These are phyloP conservation scores for Hestina assimilis DNA, from an alignment of 1,140 invertebrate species.

Conservation along the genomic window DNA sequence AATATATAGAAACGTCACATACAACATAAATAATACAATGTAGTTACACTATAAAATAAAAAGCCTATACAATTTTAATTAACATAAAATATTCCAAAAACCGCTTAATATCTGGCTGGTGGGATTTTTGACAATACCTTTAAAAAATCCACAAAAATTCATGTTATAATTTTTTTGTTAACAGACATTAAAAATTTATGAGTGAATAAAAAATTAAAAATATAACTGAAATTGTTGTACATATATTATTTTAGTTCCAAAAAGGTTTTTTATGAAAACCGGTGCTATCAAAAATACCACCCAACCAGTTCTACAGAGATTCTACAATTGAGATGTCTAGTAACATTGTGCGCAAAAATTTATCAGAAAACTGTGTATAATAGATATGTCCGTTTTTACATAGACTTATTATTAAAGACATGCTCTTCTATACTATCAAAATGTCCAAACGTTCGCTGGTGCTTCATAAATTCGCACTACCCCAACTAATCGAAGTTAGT, in stretches of 20 bases:
- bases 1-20: constrained; percentile 74
- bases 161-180: background rate
- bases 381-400: constrained; percentile 30
- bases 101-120: background rate
- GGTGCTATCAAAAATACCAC: too few species aligned
- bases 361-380: constrained; percentile 36
- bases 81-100: constrained; percentile 14
- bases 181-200: background rate
- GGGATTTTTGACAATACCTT: background rate
- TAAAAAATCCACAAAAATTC: background rate
- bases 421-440: too few species aligned
- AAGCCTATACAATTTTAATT: constrained; percentile 11
- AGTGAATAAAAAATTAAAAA: too few species aligned
- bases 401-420: background rate
- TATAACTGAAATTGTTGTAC: too few species aligned
- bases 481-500: too few species aligned
- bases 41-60: constrained; percentile 36
- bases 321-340: constrained; percentile 15
- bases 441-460: too few species aligned
- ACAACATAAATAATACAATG: constrained; percentile 47
- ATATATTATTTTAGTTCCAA: too few species aligned
- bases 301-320: background rate
- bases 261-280: too few species aligned
- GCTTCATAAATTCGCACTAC: background rate
- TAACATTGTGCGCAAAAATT: constrained; percentile 36